Conservation (phyloP, 2,797 vertebrate genomes). For the Sebastes taczanowskii region DNA sequence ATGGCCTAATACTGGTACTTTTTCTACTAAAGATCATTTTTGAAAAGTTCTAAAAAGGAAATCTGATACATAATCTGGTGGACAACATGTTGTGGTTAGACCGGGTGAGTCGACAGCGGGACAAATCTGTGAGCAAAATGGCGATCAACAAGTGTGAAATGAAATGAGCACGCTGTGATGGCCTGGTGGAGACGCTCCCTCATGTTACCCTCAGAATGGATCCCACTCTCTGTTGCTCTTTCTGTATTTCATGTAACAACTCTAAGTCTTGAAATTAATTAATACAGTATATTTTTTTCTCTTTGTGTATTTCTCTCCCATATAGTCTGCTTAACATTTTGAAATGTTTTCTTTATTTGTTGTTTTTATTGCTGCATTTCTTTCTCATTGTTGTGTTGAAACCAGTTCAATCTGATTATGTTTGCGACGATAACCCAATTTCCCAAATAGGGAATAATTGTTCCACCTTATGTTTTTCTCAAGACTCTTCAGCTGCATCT, state of each 20-base stretch:
- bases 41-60: neutral
- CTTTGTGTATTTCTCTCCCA: neutral
- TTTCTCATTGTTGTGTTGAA: neutral
- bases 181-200: conserved; percentile 21
- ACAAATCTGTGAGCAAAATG: conserved; percentile 60
- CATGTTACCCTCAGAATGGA: neutral
- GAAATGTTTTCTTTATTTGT: neutral
- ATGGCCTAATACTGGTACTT: neutral
- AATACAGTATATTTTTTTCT: neutral
- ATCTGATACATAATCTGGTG: neutral
- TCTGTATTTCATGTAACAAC: neutral
- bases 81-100: neutral
- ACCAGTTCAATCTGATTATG: neutral
- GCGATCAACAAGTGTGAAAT: conserved; percentile 68
- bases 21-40: neutral
- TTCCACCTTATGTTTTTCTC: neutral
- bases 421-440: neutral
- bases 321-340: neutral
- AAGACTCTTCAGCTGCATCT: conserved; percentile 4
- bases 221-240: neutral
- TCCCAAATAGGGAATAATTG: neutral
- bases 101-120: neutral
- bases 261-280: neutral
- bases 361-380: neutral
- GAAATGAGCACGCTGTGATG: conserved; percentile 39